Evolutionary conservation across 2,888 invertebrate genomes (phyloP).

Genomic region (Chalcosyrphus nemorum): DNA sequence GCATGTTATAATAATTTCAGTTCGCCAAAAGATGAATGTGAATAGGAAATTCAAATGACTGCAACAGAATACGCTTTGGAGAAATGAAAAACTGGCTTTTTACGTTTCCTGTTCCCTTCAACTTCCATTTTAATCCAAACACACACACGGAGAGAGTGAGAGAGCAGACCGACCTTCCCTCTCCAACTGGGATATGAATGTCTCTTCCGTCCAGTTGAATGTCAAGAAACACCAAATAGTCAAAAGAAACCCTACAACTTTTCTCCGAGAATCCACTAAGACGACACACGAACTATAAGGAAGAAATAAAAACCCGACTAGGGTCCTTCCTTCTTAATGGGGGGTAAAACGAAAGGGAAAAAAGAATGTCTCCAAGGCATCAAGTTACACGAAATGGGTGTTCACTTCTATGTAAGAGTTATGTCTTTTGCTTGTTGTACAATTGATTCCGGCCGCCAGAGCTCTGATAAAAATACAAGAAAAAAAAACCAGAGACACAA

Average conservation of each 20-base stretch:
- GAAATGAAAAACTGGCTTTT: slow-evolving; percentile 28
- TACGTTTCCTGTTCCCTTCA: not conserved
- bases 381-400: slow-evolving; percentile 61
- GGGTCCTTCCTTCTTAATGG: slow-evolving; percentile 8
- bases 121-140: not conserved
- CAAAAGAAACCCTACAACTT: slow-evolving; percentile 38
- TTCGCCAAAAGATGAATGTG: slow-evolving; percentile 26
- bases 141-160: too few relatives aligned
- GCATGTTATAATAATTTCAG: not conserved
- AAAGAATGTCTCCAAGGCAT: slow-evolving; percentile 52
- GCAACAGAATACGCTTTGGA: slow-evolving; percentile 25
- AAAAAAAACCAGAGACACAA: not conserved
- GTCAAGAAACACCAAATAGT: slow-evolving; percentile 13
- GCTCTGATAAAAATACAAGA: not conserved
- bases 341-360: slow-evolving; percentile 20
- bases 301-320: not conserved
- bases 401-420: slow-evolving; percentile 42
- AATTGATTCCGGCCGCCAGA: slow-evolving; percentile 38
- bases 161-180: not conserved
- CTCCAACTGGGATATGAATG: slow-evolving; percentile 18
- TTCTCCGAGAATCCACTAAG: slow-evolving; percentile 10
- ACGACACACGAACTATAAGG: slow-evolving; percentile 14
- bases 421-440: slow-evolving; percentile 50
- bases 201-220: slow-evolving; percentile 23
- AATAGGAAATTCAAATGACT: slow-evolving; percentile 53